Conservation (phyloP, 92 coral and sea anemone species). For the Nematostella vectensis region DNA sequence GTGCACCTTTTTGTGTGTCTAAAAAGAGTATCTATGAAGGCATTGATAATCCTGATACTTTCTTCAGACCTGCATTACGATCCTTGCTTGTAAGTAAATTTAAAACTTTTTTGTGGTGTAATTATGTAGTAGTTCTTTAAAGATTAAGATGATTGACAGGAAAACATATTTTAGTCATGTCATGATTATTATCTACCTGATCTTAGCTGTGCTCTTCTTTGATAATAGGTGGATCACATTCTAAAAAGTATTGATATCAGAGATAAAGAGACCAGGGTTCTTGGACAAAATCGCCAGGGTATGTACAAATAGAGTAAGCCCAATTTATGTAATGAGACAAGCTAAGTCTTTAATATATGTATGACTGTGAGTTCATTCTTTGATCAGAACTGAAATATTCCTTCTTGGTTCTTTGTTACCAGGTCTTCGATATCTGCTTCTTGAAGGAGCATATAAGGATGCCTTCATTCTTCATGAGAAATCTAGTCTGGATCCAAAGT, state of each 20-base stretch:
- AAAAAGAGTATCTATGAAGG: slow-evolving; percentile 86
- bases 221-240: slow-evolving; percentile 49
- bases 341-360: too few relatives aligned
- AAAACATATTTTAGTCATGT: too few relatives aligned
- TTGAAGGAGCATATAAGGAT: slow-evolving; percentile 82
- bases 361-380: too few relatives aligned
- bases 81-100: slow-evolving; percentile 74
- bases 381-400: too few relatives aligned
- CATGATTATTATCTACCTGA: too few relatives aligned
- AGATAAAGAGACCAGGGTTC: slow-evolving; percentile 52
- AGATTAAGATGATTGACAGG: slow-evolving; percentile 1
- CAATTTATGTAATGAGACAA: too few relatives aligned
- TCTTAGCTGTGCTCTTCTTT: too few relatives aligned
- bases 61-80: slow-evolving; percentile 93
- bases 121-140: neutral
- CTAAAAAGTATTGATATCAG: slow-evolving; percentile 51
- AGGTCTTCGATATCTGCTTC: slow-evolving; percentile 84
- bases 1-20: slow-evolving; percentile 92
- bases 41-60: slow-evolving; percentile 68
- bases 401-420: neutral
- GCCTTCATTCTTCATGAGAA: slow-evolving; percentile 78
- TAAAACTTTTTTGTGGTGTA: neutral
- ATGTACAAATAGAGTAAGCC: too few relatives aligned
- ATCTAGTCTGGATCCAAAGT: slow-evolving; percentile 56
- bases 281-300: slow-evolving; percentile 82